phyloP scores from a whole-genome alignment of 2,888 invertebrate species.

The Sialis lutaria region DNA sequence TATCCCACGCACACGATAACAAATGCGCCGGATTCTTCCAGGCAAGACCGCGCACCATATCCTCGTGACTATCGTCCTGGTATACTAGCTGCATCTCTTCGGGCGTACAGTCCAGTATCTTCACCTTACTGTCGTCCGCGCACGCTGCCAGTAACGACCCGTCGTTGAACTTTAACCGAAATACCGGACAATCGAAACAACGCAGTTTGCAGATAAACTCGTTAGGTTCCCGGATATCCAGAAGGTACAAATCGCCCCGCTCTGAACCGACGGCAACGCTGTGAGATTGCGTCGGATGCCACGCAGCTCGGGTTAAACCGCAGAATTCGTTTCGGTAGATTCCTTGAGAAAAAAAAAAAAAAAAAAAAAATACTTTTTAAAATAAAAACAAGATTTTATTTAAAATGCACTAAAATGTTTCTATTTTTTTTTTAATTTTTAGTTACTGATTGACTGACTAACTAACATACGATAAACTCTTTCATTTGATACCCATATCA shows the following conservation, averaged over 20 bases:
- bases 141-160: conserved; percentile 27
- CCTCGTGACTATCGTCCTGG: conserved; percentile 27
- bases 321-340: conserved; percentile 24
- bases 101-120: conserved; percentile 24
- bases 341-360: conserved; percentile 17
- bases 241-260: conserved; percentile 29
- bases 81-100: conserved; percentile 22
- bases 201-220: conserved; percentile 19
- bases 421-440: too few species aligned
- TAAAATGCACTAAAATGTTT: too few species aligned
- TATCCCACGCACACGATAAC: conserved; percentile 41
- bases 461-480: too few species aligned
- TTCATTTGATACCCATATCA: too few species aligned
- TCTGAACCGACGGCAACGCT: conserved; percentile 30
- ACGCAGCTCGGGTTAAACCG: conserved; percentile 24
- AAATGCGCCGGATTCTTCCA: conserved; percentile 30
- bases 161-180: conserved; percentile 24
- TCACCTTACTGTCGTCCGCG: conserved; percentile 26
- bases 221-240: conserved; percentile 30
- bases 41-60: conserved; percentile 35
- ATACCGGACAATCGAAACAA: conserved; percentile 21
- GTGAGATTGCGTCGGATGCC: conserved; percentile 25
- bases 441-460: too few species aligned
- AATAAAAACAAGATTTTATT: too few species aligned
- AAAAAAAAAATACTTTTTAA: too few species aligned